phyloP scores from a whole-genome alignment of 2,888 invertebrate species.

The Mesorhabditis sp. region DNA sequence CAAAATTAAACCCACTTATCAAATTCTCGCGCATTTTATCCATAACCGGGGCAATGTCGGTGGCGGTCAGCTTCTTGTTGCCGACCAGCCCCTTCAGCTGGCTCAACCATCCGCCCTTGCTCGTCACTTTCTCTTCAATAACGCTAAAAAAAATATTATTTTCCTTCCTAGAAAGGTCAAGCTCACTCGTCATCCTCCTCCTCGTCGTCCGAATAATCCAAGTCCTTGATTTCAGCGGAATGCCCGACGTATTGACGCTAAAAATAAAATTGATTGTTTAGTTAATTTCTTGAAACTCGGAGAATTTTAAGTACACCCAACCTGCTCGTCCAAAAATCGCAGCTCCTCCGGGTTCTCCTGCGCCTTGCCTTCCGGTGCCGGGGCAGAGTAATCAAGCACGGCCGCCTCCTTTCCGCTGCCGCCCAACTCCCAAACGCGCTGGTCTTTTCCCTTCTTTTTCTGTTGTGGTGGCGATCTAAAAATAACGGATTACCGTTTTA shows the following conservation, averaged over 20 bases:
- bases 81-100: conserved; percentile 73
- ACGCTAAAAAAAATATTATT: conserved; percentile 19
- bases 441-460: conserved; percentile 47
- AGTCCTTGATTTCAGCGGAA: conserved; percentile 60
- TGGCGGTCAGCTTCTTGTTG: conserved; percentile 74
- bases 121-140: conserved; percentile 23
- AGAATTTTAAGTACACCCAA: conserved; percentile 42
- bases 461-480: conserved; percentile 14
- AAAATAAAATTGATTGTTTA: conserved; percentile 11
- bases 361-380: neutral
- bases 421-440: conserved; percentile 47
- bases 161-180: neutral
- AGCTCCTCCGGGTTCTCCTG: conserved; percentile 69
- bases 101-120: conserved; percentile 68
- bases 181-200: conserved; percentile 28
- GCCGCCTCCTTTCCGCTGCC: conserved; percentile 40
- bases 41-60: conserved; percentile 79
- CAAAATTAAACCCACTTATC: conserved; percentile 63
- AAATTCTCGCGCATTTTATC: conserved; percentile 92
- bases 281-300: conserved; percentile 60
- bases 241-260: conserved; percentile 58
- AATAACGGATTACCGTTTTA: neutral
- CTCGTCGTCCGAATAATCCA: conserved; percentile 58
- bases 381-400: conserved; percentile 61
- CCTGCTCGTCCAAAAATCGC: conserved; percentile 61